Evolutionary conservation across 2,888 invertebrate genomes (phyloP), one percentile per base, ranked within the genome.

Genomic region (Amphipoea oculea): DNA sequence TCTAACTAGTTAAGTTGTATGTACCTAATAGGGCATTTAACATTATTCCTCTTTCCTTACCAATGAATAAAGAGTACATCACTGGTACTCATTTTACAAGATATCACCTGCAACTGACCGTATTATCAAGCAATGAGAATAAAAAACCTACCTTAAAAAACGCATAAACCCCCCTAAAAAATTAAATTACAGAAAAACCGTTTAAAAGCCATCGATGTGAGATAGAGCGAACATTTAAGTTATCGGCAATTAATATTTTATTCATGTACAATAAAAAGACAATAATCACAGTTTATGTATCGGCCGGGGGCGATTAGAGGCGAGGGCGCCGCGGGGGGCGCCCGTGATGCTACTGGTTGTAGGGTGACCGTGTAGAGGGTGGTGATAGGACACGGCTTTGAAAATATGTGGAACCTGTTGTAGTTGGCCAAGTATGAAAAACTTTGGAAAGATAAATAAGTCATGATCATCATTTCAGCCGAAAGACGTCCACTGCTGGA

Each of bases 261-360:
- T 90, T 92, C 91, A 89, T 83, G 86, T 85, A 89, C 93, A 94
- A 95, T 96, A 95, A 95, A 96, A 95, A 93, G 92, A 94, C 94
- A 94, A 95, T 96, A 95, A 96, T 95, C 91, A 89, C 92, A 92
- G 95, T 95, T 96, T 95, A 95, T 94, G 93, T 92, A 91, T 92
- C 92, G 91, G 89, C 92, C 93, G 90, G 90, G 90, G 92, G 93
- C 92, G 94, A 94, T 95, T 94, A 94, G 91, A 92, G 91, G 85
- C 89, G 91, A 88, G 90, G 90, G 45, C 78, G 66, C 83, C 78
- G 79, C 78, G 84, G 89, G 86, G 85, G 79, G 73, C 48, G 73
- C 84, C 79, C 72, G 86, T 70, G 74, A 76, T 82, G 75, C 85
- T 77, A 73, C 85, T 71, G 81, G 54, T n/a, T 42, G 29, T 86